phyloP scores from a whole-genome alignment of 53 echinoderm and acorn worm genomes.

The Holothuria leucospilota region DNA sequence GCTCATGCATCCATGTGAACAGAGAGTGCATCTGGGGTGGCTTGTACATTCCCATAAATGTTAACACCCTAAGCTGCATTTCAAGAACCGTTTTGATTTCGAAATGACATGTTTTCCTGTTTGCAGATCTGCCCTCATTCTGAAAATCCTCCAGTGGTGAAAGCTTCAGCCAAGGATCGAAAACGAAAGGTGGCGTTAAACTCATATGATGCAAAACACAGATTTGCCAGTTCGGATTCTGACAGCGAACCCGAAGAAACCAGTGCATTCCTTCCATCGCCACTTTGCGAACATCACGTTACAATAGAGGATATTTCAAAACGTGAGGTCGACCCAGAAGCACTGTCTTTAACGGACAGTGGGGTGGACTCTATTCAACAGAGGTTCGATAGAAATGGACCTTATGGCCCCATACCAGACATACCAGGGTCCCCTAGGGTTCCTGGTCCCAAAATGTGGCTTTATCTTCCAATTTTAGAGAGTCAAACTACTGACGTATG shows the following conservation, averaged over 20 bases:
- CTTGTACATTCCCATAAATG: too few relatives aligned
- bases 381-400: background rate
- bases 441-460: conserved; percentile 22
- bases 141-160: background rate
- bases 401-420: background rate
- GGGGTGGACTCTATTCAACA: conserved; percentile 29
- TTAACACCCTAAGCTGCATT: too few relatives aligned
- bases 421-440: conserved; percentile 28
- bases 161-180: background rate
- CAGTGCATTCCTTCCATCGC: background rate
- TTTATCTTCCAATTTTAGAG: conserved; percentile 27
- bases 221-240: background rate
- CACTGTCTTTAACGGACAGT: conserved; percentile 13
- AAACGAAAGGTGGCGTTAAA: too few relatives aligned
- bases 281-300: background rate
- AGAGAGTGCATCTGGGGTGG: too few relatives aligned
- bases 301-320: conserved; percentile 31
- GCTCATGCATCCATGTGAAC: too few relatives aligned
- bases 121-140: background rate
- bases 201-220: background rate
- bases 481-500: conserved; percentile 32
- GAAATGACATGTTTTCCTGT: background rate
- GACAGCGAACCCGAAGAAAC: conserved; percentile 8
- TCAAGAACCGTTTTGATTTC: too few relatives aligned
- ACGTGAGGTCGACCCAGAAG: background rate